These are phyloP conservation scores for Atlantisia rogersi DNA, from an alignment of 2,113 vertebrate genomes.

Conservation along the genomic window DNA sequence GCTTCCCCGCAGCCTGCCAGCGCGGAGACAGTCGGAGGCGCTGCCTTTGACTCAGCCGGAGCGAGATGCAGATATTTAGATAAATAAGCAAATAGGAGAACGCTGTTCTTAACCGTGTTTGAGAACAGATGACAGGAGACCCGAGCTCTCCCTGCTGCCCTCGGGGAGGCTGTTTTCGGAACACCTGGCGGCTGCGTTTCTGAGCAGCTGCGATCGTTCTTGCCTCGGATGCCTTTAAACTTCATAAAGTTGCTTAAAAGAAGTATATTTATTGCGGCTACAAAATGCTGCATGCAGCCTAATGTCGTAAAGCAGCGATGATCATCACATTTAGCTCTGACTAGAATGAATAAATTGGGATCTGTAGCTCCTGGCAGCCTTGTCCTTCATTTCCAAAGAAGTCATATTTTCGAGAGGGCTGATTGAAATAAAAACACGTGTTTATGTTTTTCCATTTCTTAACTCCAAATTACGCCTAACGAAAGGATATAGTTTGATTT, in stretches of 20 bases:
- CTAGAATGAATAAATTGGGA: background rate
- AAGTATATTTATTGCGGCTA: background rate
- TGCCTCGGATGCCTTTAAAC: background rate
- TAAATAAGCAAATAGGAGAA: background rate
- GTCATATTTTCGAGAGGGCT: background rate
- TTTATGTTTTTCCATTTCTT: slow-evolving; percentile 35
- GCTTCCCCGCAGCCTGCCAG: background rate
- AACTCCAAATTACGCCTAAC: slow-evolving; percentile 45
- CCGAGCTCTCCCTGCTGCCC: background rate
- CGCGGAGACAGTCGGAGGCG: background rate
- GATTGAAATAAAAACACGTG: slow-evolving; percentile 52
- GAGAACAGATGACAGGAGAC: background rate
- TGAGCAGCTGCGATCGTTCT: background rate
- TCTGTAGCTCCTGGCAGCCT: background rate
- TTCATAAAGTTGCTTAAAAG: slow-evolving; percentile 43
- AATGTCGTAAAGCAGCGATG: background rate
- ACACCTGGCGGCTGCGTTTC: background rate
- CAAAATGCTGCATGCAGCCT: background rate
- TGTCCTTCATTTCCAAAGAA: slow-evolving; percentile 30
- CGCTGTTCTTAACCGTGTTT: background rate
- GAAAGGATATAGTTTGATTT: slow-evolving; percentile 56
- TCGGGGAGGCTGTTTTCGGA: background rate
- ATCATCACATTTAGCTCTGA: slow-evolving; percentile 2
- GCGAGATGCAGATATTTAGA: background rate
- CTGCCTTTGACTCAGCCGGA: background rate